Evolutionary conservation across 2,888 invertebrate species (phyloP).

Genomic region (Hermodice carunculata): DNA sequence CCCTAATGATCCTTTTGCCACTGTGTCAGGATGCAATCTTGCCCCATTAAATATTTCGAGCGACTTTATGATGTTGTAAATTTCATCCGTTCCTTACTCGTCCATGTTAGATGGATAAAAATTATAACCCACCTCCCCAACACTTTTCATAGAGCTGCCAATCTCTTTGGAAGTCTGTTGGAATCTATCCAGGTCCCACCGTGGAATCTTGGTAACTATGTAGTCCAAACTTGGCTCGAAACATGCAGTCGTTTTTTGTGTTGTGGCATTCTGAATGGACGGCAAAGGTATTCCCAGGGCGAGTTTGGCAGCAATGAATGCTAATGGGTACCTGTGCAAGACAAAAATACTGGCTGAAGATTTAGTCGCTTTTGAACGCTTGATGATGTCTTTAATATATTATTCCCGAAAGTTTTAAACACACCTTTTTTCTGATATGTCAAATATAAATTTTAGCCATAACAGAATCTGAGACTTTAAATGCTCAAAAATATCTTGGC

Average conservation of each 20-base stretch:
- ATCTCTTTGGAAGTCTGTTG: slow-evolving; percentile 54
- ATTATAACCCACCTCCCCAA: slow-evolving; percentile 60
- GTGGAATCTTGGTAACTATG: slow-evolving; percentile 63
- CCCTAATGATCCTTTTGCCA: too few species aligned
- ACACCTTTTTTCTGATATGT: too few species aligned
- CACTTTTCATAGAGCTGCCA: slow-evolving; percentile 66
- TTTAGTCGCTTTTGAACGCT: too few species aligned
- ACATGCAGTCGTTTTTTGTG: slow-evolving; percentile 58
- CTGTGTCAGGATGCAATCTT: too few species aligned
- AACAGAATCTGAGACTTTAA: too few species aligned
- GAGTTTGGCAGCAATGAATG: slow-evolving; percentile 65
- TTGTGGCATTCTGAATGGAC: slow-evolving; percentile 56
- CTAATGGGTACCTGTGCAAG: slow-evolving; percentile 59
- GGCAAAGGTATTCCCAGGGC: slow-evolving; percentile 57
- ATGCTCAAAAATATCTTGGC: too few species aligned
- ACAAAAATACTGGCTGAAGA: too few species aligned
- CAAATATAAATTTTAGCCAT: too few species aligned
- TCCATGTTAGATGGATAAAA: neutral
- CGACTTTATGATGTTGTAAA: neutral
- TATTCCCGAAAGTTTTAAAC: too few species aligned
- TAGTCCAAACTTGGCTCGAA: slow-evolving; percentile 67
- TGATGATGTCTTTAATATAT: too few species aligned
- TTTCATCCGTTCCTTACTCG: neutral
- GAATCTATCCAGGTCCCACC: slow-evolving; percentile 65
- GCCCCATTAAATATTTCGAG: neutral